Conservation (phyloP, 2,888 invertebrate species). For the Leptogaster cylindrica region DNA sequence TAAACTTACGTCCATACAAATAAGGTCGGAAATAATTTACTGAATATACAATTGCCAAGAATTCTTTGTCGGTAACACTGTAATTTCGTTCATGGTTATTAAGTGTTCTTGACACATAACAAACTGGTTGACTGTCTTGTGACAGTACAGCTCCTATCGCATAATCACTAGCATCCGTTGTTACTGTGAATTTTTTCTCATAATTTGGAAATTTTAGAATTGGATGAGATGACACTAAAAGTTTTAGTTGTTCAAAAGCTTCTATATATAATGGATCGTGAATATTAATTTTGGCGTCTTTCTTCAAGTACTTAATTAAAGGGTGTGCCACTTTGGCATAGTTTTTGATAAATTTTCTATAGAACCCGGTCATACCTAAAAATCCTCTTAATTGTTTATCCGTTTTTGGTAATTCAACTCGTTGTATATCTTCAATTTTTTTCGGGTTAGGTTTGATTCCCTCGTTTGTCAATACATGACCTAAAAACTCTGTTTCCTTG, state of each 20-base stretch:
- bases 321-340: slow-evolving; percentile 46
- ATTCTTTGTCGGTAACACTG: slow-evolving; percentile 43
- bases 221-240: slow-evolving; percentile 28
- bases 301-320: slow-evolving; percentile 42
- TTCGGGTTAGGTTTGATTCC: slow-evolving; percentile 39
- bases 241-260: slow-evolving; percentile 41
- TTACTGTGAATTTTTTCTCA: slow-evolving; percentile 38
- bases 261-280: slow-evolving; percentile 37
- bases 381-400: slow-evolving; percentile 46
- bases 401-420: slow-evolving; percentile 39
- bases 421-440: slow-evolving; percentile 34
- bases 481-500: neutral
- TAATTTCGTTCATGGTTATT: slow-evolving; percentile 46
- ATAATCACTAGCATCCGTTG: slow-evolving; percentile 41
- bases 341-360: too few species aligned
- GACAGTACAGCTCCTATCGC: slow-evolving; percentile 36
- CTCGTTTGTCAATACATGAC: slow-evolving; percentile 19
- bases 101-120: neutral
- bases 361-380: too few species aligned
- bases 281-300: slow-evolving; percentile 28
- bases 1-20: too few species aligned
- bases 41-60: slow-evolving; percentile 44
- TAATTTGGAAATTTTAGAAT: slow-evolving; percentile 40
- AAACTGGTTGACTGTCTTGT: neutral
- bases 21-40: slow-evolving; percentile 45